These are phyloP conservation scores for Zoroaster sp. DNA, from an alignment of 53 echinoderm and acorn worm species.

Conservation along the genomic window DNA sequence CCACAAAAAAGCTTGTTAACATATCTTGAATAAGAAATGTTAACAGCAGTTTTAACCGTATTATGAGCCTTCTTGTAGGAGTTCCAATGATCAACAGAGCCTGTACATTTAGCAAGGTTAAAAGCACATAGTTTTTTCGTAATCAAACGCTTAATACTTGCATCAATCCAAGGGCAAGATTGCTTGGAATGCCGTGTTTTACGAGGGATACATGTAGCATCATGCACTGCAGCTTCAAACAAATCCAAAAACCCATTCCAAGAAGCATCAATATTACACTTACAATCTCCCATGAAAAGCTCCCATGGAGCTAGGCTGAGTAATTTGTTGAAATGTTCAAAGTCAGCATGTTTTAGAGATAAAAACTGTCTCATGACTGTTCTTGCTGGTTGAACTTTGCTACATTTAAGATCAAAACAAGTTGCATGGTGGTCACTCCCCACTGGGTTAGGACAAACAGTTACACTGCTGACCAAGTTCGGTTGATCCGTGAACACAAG, in stretches of 20 bases:
- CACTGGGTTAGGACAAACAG: too few relatives aligned
- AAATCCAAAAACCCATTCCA: constrained; percentile 2
- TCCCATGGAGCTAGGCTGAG: neutral
- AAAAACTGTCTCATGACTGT: neutral
- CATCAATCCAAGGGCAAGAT: neutral
- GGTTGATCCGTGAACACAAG: too few relatives aligned
- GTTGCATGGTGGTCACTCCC: too few relatives aligned
- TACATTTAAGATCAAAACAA: neutral
- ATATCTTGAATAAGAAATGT: neutral
- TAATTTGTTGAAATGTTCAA: neutral
- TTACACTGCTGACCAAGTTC: too few relatives aligned
- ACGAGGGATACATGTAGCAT: neutral
- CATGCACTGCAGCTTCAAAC: constrained; percentile 4
- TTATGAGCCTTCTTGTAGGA: neutral
- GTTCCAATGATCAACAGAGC: neutral
- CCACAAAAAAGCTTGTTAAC: neutral
- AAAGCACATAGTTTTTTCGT: too few relatives aligned
- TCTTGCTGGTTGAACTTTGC: neutral
- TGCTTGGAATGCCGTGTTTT: neutral
- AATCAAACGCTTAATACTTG: too few relatives aligned
- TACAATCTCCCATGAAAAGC: constrained; percentile 2
- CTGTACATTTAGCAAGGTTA: neutral
- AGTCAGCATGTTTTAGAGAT: neutral
- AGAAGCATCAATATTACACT: neutral
- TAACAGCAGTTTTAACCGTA: neutral